Evolutionary conservation across 2,797 vertebrate genomes (phyloP).

Genomic region (Propithecus deckenii): DNA sequence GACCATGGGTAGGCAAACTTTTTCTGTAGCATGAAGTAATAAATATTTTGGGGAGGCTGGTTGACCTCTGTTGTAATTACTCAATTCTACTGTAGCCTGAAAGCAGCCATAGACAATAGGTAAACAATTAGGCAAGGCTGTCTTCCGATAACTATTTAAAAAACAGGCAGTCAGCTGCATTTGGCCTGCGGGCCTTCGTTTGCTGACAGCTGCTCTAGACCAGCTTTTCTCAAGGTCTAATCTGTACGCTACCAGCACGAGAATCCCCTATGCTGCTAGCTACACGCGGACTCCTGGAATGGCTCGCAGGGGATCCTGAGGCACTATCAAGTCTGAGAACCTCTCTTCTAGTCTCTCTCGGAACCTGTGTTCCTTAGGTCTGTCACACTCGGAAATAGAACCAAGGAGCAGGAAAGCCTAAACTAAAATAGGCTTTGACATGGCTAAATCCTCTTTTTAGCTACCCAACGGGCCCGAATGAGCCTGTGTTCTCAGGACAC

Average conservation of each 20-base stretch:
- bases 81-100: neutral
- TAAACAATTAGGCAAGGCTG: neutral
- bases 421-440: neutral
- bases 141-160: neutral
- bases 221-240: neutral
- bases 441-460: neutral
- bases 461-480: neutral
- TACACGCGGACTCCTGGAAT: neutral
- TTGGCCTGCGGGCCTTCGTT: neutral
- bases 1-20: neutral
- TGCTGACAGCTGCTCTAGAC: neutral
- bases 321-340: neutral
- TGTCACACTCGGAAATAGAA: neutral
- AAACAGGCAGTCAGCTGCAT: neutral
- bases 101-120: neutral
- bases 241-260: rapidly evolving
- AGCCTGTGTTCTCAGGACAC: neutral
- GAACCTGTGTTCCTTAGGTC: neutral
- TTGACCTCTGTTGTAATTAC: neutral
- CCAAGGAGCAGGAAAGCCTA: neutral
- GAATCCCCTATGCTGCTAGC: neutral
- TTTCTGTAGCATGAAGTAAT: neutral
- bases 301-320: neutral
- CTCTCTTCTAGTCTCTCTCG: neutral
- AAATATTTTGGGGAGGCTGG: neutral